These are phyloP conservation scores for Tetramorium bicarinatum DNA, from an alignment of 2,888 invertebrate species.

Conservation along the genomic window DNA sequence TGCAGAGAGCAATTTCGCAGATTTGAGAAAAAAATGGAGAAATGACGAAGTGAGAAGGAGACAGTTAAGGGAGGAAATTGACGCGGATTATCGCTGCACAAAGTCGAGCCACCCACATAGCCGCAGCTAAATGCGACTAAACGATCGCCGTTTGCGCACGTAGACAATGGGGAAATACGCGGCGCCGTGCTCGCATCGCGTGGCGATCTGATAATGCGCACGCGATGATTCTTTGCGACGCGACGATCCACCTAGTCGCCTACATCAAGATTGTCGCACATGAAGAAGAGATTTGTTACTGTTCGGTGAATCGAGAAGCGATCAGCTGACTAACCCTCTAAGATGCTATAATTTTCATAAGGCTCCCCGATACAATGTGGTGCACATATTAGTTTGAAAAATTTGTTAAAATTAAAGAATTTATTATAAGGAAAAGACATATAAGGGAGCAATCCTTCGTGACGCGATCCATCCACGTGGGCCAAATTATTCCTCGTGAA, in stretches of 20 bases:
- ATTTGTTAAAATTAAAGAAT: conserved; percentile 31
- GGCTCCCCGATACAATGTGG: too few species aligned
- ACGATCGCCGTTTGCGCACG: conserved; percentile 4
- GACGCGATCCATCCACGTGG: conserved; percentile 8
- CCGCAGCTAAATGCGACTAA: conserved; percentile 45
- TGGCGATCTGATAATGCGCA: conserved; percentile 32
- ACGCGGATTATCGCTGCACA: conserved; percentile 54
- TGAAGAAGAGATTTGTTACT: background rate
- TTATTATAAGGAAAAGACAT: background rate
- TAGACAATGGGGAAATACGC: conserved; percentile 27
- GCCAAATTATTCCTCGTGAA: background rate
- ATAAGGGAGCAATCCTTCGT: background rate
- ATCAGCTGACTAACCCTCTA: background rate
- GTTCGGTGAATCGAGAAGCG: background rate
- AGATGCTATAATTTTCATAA: conserved; percentile 5
- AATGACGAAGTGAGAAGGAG: background rate
- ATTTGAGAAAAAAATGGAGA: background rate
- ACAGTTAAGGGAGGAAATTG: background rate
- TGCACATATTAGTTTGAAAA: background rate
- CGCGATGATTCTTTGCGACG: conserved; percentile 26
- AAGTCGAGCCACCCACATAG: conserved; percentile 68
- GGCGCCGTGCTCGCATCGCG: background rate
- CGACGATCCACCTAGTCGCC: background rate
- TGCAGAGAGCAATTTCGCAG: conserved; percentile 52
- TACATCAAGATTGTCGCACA: background rate